Percentiles rank a stretch among this genome's conserved stretches.
Conservation (phyloP, 2,113 vertebrate species). For the Myrmophylax atrothorax region DNA sequence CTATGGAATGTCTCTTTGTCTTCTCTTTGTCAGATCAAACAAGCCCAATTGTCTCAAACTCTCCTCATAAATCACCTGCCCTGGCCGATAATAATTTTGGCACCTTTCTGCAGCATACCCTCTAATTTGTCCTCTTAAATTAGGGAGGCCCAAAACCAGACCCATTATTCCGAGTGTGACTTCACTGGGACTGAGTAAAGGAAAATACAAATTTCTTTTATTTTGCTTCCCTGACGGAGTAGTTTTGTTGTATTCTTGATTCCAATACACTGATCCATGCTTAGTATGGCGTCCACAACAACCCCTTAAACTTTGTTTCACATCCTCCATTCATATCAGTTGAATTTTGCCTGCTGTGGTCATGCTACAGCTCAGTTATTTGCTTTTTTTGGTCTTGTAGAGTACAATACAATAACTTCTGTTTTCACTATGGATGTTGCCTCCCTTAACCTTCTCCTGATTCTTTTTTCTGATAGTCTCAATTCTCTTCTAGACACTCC, state of each 20-base stretch:
- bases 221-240: not conserved
- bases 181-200: not conserved
- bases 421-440: rapidly evolving
- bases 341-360: not conserved
- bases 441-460: not conserved
- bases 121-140: not conserved
- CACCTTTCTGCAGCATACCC: not conserved
- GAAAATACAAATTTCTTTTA: not conserved
- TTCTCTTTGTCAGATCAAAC: not conserved
- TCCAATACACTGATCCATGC: not conserved
- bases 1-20: not conserved
- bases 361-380: not conserved
- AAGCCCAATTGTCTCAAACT: not conserved
- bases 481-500: not conserved
- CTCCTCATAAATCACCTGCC: not conserved
- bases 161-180: not conserved
- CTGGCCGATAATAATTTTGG: not conserved
- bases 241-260: not conserved
- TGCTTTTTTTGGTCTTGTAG: not conserved
- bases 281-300: not conserved
- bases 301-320: not conserved
- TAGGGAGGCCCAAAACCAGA: not conserved
- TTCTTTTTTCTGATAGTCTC: not conserved
- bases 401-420: not conserved
- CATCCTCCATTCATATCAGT: not conserved